These are phyloP conservation scores for Pseudochirops cupreus DNA, from an alignment of 2,797 vertebrate species.

Conservation along the genomic window DNA sequence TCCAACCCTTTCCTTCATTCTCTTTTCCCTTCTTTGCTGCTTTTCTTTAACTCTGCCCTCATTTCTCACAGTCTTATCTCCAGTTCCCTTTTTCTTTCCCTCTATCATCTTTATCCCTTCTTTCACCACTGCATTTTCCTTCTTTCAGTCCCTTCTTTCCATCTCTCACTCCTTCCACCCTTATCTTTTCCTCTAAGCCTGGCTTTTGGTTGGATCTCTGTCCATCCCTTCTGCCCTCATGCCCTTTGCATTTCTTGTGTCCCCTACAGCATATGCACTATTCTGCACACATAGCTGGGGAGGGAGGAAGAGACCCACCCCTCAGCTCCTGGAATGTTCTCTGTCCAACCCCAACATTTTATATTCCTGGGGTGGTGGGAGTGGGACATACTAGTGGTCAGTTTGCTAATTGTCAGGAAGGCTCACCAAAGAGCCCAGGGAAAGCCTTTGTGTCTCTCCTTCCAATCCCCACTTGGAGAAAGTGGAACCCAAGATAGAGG, in stretches of 20 bases:
- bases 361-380: slow-evolving; percentile 52
- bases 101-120: neutral
- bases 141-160: neutral
- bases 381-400: slow-evolving; percentile 13
- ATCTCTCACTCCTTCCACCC: neutral
- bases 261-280: slow-evolving; percentile 61
- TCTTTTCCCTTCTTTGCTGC: neutral
- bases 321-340: slow-evolving; percentile 52
- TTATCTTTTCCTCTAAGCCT: neutral
- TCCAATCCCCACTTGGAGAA: slow-evolving; percentile 13
- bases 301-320: slow-evolving; percentile 54
- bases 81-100: neutral
- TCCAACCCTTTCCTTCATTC: neutral
- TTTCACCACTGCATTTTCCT: neutral
- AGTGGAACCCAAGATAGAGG: neutral
- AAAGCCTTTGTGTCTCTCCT: slow-evolving; percentile 9
- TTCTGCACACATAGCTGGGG: slow-evolving; percentile 15
- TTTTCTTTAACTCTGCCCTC: neutral
- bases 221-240: neutral
- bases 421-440: neutral
- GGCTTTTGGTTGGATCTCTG: neutral
- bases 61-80: neutral
- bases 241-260: slow-evolving; percentile 52
- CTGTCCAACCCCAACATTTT: slow-evolving; percentile 35
- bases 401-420: slow-evolving; percentile 6